Percentiles rank a stretch among this genome's conserved stretches.
Conservation (phyloP, 2,113 vertebrate species). For the Heliornis fulica region DNA sequence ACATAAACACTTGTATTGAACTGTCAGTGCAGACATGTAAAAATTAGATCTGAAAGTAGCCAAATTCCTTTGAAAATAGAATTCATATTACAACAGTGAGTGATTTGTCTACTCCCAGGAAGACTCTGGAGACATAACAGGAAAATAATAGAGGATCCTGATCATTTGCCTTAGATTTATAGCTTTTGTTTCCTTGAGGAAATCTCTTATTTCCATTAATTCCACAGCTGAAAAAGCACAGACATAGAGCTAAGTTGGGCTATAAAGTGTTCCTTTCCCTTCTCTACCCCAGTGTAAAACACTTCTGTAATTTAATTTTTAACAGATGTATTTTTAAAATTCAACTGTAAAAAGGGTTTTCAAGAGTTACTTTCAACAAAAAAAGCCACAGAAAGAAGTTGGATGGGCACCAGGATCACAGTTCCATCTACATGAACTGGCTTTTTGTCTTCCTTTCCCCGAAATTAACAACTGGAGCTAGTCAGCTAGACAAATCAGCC, state of each 20-base stretch:
- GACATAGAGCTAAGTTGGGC: neutral
- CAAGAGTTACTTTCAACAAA: constrained; percentile 25
- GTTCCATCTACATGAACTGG: constrained; percentile 38
- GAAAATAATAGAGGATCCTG: constrained; percentile 21
- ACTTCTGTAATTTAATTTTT: constrained; percentile 2
- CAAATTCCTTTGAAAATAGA: constrained; percentile 9
- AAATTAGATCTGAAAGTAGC: neutral
- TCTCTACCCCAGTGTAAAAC: constrained; percentile 3
- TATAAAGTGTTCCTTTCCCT: constrained; percentile 23
- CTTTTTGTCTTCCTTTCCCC: constrained; percentile 46
- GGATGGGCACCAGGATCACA: constrained; percentile 37
- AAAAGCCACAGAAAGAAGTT: constrained; percentile 17
- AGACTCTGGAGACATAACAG: constrained; percentile 19
- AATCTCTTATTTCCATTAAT: constrained; percentile 55
- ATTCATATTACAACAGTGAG: neutral
- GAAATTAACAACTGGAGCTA: constrained; percentile 46
- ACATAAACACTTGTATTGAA: neutral
- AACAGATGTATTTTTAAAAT: constrained; percentile 56
- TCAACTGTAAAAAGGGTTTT: constrained; percentile 25
- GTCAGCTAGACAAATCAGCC: constrained; percentile 29
- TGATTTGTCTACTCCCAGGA: neutral
- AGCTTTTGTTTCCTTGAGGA: constrained; percentile 62
- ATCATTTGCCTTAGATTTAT: constrained; percentile 44
- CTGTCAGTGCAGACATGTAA: neutral
- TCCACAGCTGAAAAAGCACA: constrained; percentile 64